phyloP scores from a whole-genome alignment of 2,797 vertebrate species.

The Acipenser oxyrinchus region DNA sequence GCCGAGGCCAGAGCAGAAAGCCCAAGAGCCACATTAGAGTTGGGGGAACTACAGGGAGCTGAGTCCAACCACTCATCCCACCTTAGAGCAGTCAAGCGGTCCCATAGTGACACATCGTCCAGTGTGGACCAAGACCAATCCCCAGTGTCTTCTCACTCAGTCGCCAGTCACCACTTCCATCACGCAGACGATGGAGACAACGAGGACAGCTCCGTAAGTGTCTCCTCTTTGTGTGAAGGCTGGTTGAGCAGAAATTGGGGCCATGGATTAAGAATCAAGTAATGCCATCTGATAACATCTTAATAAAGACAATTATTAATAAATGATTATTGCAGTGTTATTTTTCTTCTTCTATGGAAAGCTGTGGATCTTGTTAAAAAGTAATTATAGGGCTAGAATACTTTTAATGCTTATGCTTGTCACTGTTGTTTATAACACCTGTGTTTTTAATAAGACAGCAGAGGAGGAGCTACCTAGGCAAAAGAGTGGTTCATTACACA shows the following conservation, averaged over 20 bases:
- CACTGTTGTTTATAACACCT: no score
- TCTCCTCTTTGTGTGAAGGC: slow-evolving; percentile 24
- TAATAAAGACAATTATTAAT: no score
- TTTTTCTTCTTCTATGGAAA: slow-evolving; percentile 20
- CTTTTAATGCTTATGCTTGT: no score
- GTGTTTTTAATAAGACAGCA: no score
- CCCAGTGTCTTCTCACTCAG: slow-evolving; percentile 21
- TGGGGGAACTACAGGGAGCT: slow-evolving; percentile 21
- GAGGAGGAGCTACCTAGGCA: no score
- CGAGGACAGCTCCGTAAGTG: not conserved
- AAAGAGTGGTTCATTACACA: no score
- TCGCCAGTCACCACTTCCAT: slow-evolving; percentile 18
- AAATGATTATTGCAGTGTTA: not conserved
- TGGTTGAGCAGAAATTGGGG: slow-evolving; percentile 31
- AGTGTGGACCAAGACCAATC: not conserved
- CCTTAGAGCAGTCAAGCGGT: not conserved
- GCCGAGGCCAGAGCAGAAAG: slow-evolving; percentile 9
- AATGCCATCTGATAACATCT: no score
- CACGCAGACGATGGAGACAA: not conserved
- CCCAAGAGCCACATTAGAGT: slow-evolving; percentile 3
- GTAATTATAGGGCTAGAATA: no score
- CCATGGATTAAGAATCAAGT: slow-evolving; percentile 21
- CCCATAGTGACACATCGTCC: slow-evolving; percentile 2
- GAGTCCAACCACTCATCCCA: not conserved
- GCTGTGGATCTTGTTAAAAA: not conserved